phyloP scores from a whole-genome alignment of 2,797 vertebrate species.

The Periparus ater region DNA sequence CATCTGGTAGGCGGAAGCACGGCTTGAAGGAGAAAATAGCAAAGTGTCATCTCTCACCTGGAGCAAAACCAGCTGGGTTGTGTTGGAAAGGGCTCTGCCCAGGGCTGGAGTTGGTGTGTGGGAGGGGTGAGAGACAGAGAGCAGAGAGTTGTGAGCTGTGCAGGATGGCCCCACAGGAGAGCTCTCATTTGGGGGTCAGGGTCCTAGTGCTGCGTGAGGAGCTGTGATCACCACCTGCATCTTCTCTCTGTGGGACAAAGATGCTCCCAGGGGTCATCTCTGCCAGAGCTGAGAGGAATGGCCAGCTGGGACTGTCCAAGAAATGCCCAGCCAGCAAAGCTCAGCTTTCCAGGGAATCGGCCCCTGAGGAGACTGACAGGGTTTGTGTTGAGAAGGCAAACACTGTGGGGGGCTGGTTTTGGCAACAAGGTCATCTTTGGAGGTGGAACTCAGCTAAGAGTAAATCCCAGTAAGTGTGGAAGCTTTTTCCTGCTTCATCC shows the following conservation, averaged over 20 bases:
- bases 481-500: not conserved
- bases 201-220: not conserved
- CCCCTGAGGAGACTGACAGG: not conserved
- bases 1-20: not conserved
- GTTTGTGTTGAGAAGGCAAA: not conserved
- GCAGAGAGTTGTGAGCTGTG: not conserved
- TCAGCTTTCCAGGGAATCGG: not conserved
- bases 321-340: not conserved
- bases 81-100: not conserved
- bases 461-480: not conserved
- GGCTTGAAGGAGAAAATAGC: not conserved
- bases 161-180: not conserved
- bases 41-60: not conserved
- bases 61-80: not conserved
- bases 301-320: not conserved
- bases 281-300: not conserved
- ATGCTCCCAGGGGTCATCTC: not conserved
- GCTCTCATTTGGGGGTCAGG: not conserved
- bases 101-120: not conserved
- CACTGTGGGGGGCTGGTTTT: not conserved
- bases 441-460: not conserved
- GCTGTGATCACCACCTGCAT: not conserved
- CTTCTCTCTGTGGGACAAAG: not conserved
- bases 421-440: not conserved
- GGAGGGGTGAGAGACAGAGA: not conserved